Base-by-base conservation (phyloP, 2,888 invertebrate genomes). In the Achlya flavicornis region DNA sequence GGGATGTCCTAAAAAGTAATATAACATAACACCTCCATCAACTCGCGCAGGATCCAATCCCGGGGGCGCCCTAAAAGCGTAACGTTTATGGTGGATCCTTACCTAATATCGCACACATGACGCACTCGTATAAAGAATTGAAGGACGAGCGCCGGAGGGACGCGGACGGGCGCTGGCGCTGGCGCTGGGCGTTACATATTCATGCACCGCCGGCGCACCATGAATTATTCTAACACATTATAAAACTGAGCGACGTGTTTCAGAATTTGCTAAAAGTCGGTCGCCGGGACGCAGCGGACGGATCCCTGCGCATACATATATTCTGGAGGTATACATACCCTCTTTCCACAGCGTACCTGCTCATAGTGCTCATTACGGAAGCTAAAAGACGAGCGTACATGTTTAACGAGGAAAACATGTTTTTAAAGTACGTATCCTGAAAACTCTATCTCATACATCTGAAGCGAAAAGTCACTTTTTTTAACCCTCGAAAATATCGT, bases 191-290 rank as follows among this genome's bases (percentile, higher is more conserved):
- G 66, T 72, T 77, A 74, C 75, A 78, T 81, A 80, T 81, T 79
- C 79, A 78, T 79, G 73, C 65, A 63, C 58, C 66, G 66, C 72
- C 69, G 68, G 75, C 73, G 66, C 74, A 68, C 77, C 70, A 83
- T 84, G 83, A 83, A 84, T 83, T 77, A 84, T 84, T 83, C 82
- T 59, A 70, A 68, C 73, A 70, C 75, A 83, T 83, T 83, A 83
- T 77, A 77, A 76, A 77, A 64, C 61, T 64, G 61, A 65, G 69
- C 70, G 72, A 69, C 72, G 74, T 74, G 74, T 75, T 72, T 68
- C 69, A 65, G 72, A 71, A 73, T 70, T 71, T 65, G 65, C 70
- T 69, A 70, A 71, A 78, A 74, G 66, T 58, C 58, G 53, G 46
- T 58, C 19, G 12, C 12, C 43, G 43, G 43, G 14, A 41, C 41